Evolutionary conservation across 1,140 invertebrate genomes (phyloP), one percentile per base, ranked within the genome.

Genomic region (Brachystomella parvula): DNA sequence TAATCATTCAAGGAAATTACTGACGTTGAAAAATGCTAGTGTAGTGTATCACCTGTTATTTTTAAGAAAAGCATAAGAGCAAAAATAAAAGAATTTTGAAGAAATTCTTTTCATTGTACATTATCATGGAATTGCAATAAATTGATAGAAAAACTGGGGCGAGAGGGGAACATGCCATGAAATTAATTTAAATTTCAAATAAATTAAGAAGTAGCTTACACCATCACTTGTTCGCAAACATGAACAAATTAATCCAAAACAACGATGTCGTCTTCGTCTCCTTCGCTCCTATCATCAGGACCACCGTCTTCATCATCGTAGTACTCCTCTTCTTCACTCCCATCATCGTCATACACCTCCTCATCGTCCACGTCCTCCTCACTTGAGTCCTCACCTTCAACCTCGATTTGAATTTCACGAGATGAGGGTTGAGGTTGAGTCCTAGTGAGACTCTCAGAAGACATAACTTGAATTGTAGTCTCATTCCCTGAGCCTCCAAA

Each of bases 321-420:
- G 15, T 49, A 26, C 6, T 65, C 62, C 3, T 63, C 65, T 19
- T 64, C 60, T 1, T 61, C 67, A n/a, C 33, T 56, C 3, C 58
- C 61, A 19, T 24, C 26, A 26, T 69, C 44, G 24, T 68, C 57
- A 47, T 53, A 19, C 21, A 15, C 32, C 9, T 33, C 30, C 21
- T 39, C 33, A 59, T 58, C 60, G 19, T 39, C 66, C 31, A 47
- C 66, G 29, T 65, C 29, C 17, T 63, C 63, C 12, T 56, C 53
- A 19, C 65, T 62, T n/a, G 67, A 64, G 19, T 72, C 66, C 26
- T 68, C 66, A 26, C 58, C 57, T 29, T 64, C 60, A 56, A 64
- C 64, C 24, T 65, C 64, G 9, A 65, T 57, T 47, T 65, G 56
- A 3, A 65, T 30, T 44, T 65, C 64, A 28, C 53, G 21, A 26